phyloP scores from a whole-genome alignment of 2,797 vertebrate genomes.

The Oryzias sinensis region DNA sequence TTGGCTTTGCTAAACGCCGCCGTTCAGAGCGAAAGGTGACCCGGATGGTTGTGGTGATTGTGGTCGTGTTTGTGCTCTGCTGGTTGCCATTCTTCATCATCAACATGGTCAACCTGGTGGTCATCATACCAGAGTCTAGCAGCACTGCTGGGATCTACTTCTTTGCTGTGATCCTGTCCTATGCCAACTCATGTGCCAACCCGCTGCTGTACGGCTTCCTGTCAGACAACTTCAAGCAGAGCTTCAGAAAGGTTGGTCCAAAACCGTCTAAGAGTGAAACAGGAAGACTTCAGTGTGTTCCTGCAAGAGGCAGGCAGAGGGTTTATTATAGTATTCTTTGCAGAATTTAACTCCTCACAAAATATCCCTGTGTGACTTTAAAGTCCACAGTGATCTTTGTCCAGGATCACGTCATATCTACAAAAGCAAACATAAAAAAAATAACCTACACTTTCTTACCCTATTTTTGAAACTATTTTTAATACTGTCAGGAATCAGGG shows the following conservation, averaged over 20 bases:
- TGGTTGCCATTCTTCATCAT: constrained; percentile 96
- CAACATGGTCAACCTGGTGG: constrained; percentile 92
- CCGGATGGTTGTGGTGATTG: constrained; percentile 94
- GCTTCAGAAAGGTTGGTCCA: constrained; percentile 84
- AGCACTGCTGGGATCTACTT: constrained; percentile 90
- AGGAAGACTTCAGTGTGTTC: not conserved
- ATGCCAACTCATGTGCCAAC: constrained; percentile 96
- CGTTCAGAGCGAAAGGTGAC: constrained; percentile 92
- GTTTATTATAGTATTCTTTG: no score
- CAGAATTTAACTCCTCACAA: no score
- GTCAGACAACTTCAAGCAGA: constrained; percentile 95
- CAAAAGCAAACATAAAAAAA: no score
- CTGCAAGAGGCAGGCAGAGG: not conserved
- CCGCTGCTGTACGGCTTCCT: constrained; percentile 95
- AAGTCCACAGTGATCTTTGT: no score
- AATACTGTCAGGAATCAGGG: no score
- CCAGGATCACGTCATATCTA: no score
- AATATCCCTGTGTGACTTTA: no score
- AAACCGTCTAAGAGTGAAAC: not conserved
- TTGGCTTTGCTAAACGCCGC: constrained; percentile 86
- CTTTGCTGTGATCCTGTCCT: constrained; percentile 90
- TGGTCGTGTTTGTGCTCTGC: constrained; percentile 92
- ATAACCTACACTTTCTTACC: no score
- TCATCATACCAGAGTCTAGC: constrained; percentile 89
- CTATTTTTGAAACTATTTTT: no score